Conservation (phyloP, 2,113 vertebrate species). For the Chloropsis cyanopogon region DNA sequence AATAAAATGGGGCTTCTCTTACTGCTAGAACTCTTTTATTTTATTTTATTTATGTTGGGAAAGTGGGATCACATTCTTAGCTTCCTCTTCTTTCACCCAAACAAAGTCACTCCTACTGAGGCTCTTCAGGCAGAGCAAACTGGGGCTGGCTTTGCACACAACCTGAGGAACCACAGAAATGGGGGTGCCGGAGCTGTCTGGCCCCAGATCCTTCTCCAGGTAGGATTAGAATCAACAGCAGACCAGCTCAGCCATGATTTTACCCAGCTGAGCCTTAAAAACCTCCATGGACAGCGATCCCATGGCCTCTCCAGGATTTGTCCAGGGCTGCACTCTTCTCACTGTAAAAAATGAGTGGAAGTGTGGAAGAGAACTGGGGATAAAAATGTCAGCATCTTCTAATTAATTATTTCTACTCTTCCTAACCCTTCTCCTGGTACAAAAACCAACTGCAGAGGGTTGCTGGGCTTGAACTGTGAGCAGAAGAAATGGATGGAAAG, state of each 20-base stretch:
- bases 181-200: background rate
- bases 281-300: background rate
- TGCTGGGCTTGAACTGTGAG: background rate
- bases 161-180: background rate
- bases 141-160: background rate
- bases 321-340: background rate
- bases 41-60: background rate
- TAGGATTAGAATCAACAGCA: background rate
- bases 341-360: fast-evolving
- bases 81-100: background rate
- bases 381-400: background rate
- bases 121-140: background rate
- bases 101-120: background rate
- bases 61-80: background rate
- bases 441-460: fast-evolving
- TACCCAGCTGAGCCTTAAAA: background rate
- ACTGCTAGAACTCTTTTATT: background rate
- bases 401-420: background rate
- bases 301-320: fast-evolving
- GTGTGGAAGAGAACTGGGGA: background rate
- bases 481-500: background rate
- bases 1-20: conserved; percentile 9
- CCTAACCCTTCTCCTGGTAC: background rate
- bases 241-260: background rate
- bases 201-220: background rate